These are phyloP conservation scores for Phoenicopterus ruber DNA, from an alignment of 2,113 vertebrate genomes.

Conservation along the genomic window DNA sequence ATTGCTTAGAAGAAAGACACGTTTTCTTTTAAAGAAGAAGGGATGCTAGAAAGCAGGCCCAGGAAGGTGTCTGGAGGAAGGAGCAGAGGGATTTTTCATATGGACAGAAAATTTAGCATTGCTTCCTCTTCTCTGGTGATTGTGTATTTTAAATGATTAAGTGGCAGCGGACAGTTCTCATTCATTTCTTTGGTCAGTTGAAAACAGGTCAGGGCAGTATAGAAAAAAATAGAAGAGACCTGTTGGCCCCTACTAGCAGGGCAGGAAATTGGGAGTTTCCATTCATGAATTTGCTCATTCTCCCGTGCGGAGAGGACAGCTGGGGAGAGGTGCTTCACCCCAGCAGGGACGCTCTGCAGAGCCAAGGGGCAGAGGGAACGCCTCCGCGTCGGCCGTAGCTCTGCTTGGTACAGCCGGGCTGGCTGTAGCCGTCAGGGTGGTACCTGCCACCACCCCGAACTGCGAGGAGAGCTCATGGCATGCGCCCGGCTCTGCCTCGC, in stretches of 20 bases:
- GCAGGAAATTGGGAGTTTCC: not conserved
- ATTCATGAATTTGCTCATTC: not conserved
- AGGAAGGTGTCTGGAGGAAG: slow-evolving; percentile 25
- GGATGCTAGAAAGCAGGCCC: slow-evolving; percentile 1
- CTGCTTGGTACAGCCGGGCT: not conserved
- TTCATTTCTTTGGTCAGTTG: not conserved
- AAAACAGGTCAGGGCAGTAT: not conserved
- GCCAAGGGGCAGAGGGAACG: not conserved
- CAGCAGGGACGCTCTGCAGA: not conserved
- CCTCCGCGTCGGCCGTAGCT: rapidly evolving
- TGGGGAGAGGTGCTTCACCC: not conserved
- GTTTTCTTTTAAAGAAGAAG: not conserved
- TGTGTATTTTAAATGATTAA: not conserved
- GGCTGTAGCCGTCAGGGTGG: not conserved
- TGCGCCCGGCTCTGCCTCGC: rapidly evolving
- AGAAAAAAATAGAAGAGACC: not conserved
- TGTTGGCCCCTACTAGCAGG: not conserved
- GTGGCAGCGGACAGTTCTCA: not conserved
- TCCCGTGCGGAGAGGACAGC: not conserved
- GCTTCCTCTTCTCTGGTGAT: not conserved
- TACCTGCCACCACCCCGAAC: not conserved
- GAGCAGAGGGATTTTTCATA: not conserved
- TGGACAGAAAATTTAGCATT: not conserved
- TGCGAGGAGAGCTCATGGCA: not conserved
- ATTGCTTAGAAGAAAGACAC: slow-evolving; percentile 31